Conservation (phyloP, 2,113 vertebrate genomes). For the Varanus salvator region DNA sequence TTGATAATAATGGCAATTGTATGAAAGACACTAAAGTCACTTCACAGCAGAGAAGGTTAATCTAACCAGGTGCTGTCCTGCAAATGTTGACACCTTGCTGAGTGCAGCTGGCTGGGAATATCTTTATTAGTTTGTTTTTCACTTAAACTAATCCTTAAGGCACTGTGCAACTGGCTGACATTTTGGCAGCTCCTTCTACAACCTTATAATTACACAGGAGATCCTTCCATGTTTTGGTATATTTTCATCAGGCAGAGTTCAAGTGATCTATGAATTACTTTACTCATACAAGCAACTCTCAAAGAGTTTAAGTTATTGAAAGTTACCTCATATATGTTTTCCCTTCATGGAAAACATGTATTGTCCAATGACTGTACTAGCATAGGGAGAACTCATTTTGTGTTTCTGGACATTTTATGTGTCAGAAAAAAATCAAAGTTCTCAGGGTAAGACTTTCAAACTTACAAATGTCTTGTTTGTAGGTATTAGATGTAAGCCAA, state of each 20-base stretch:
- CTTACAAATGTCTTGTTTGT: neutral
- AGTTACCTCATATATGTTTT: neutral
- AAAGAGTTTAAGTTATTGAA: conserved; percentile 16
- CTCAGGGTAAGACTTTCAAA: neutral
- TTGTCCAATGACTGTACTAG: neutral
- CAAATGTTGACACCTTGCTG: neutral
- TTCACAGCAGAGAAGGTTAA: conserved; percentile 17
- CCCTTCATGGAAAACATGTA: neutral
- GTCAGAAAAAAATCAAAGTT: neutral
- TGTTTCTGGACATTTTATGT: neutral
- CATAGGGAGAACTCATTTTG: neutral
- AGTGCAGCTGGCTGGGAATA: neutral
- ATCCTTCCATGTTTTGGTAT: neutral
- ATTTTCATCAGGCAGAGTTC: neutral
- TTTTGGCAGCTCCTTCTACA: neutral
- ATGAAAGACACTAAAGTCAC: neutral
- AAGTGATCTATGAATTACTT: neutral
- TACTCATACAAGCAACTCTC: neutral
- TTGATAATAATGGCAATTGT: neutral
- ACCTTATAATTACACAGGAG: conserved; percentile 23
- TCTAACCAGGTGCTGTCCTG: neutral
- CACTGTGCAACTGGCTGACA: neutral
- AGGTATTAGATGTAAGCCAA: conserved; percentile 2
- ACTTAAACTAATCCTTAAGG: conserved; percentile 15
- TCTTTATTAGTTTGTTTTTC: conserved; percentile 30